Conservation (phyloP, 2,797 vertebrate genomes). For the Allobates femoralis region DNA sequence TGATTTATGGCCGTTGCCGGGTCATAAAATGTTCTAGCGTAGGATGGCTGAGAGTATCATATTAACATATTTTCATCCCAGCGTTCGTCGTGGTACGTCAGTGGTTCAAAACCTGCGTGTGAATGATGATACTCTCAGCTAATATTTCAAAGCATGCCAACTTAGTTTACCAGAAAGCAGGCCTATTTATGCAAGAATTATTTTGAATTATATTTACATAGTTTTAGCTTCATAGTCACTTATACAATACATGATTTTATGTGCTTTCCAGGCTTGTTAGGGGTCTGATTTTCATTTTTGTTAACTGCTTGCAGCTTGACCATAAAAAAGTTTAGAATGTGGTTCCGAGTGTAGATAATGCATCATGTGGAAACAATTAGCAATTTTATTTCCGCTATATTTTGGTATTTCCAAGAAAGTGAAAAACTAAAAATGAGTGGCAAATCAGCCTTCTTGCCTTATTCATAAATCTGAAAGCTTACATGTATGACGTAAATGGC, state of each 20-base stretch:
- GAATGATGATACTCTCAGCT: slow-evolving; percentile 50
- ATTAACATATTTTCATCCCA: slow-evolving; percentile 52
- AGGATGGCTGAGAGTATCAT: slow-evolving; percentile 18
- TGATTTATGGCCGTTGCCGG: slow-evolving; percentile 43
- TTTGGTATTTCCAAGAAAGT: not conserved
- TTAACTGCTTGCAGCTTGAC: not conserved
- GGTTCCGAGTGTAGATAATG: not conserved
- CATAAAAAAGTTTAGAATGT: slow-evolving; percentile 3
- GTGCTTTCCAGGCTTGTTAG: not conserved
- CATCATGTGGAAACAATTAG: not conserved
- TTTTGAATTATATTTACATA: slow-evolving; percentile 44
- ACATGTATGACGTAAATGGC: not conserved
- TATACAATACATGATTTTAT: slow-evolving; percentile 32
- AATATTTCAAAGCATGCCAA: slow-evolving; percentile 58
- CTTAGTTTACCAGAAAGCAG: slow-evolving; percentile 43
- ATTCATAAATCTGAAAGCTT: not conserved
- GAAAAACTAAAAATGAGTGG: not conserved
- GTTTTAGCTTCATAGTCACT: slow-evolving; percentile 37
- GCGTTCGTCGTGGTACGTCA: slow-evolving; percentile 38
- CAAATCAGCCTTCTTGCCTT: not conserved
- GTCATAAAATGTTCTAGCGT: slow-evolving; percentile 51
- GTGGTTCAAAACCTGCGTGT: slow-evolving; percentile 55
- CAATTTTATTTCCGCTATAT: not conserved
- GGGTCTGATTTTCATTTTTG: slow-evolving; percentile 8
- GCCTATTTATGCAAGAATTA: slow-evolving; percentile 55